Percentiles rank a stretch among this genome's conserved stretches.
Conservation (phyloP, 2,888 invertebrate species). For the Nezara viridula region DNA sequence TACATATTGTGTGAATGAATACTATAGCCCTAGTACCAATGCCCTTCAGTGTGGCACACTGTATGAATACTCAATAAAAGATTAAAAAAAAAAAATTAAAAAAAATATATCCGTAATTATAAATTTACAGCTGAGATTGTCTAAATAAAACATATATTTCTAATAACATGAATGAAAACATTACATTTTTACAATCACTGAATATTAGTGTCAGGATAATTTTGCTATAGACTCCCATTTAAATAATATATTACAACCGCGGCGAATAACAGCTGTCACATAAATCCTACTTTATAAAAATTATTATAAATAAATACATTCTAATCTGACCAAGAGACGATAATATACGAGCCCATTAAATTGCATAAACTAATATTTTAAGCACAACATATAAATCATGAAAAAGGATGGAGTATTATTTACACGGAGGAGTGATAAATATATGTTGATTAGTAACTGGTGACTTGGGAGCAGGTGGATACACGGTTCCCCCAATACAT, state of each 20-base stretch:
- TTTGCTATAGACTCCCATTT: background rate
- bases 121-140: too few species aligned
- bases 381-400: background rate
- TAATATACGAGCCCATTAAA: background rate
- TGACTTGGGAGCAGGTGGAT: conserved; percentile 22
- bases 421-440: conserved; percentile 4
- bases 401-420: background rate
- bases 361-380: conserved; percentile 13
- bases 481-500: background rate
- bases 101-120: too few species aligned
- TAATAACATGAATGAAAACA: too few species aligned
- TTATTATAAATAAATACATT: conserved; percentile 26
- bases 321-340: background rate
- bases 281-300: conserved; percentile 20
- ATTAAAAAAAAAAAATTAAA: too few species aligned
- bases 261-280: background rate
- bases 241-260: background rate
- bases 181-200: background rate
- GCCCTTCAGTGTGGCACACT: too few species aligned
- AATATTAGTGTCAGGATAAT: background rate
- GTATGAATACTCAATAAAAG: too few species aligned
- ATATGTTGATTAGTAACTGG: conserved; percentile 26
- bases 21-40: too few species aligned
- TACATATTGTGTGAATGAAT: too few species aligned
- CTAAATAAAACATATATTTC: too few species aligned